phyloP scores from a whole-genome alignment of 2,797 vertebrate genomes.

The Delichon dasypus region DNA sequence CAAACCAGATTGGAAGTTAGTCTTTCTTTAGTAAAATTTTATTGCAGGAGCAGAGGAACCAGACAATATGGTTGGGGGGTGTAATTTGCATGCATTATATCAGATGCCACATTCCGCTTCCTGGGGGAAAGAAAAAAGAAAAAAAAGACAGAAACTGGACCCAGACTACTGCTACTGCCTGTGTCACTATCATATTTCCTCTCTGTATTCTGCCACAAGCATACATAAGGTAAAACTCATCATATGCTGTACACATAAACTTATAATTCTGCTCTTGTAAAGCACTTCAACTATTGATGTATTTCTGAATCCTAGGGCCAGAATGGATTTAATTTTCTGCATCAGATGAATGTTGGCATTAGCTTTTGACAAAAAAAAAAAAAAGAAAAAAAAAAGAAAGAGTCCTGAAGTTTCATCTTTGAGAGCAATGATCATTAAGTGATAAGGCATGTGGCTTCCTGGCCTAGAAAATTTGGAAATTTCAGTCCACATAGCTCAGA shows the following conservation, averaged over 20 bases:
- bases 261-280: neutral
- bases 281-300: neutral
- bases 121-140: neutral
- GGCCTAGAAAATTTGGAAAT: neutral
- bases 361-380: neutral
- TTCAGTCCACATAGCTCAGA: neutral
- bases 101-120: neutral
- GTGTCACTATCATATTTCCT: neutral
- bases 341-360: neutral
- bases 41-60: neutral
- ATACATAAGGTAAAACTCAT: neutral
- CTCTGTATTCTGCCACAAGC: neutral
- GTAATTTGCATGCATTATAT: neutral
- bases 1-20: neutral
- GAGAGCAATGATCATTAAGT: neutral
- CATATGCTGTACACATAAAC: neutral
- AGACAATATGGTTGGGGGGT: neutral
- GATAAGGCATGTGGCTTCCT: neutral
- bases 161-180: neutral
- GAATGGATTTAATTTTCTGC: neutral
- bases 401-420: neutral
- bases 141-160: neutral
- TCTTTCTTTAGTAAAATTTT: neutral
- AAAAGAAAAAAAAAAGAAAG: neutral
- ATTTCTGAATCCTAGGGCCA: neutral